Evolutionary conservation across 2,888 invertebrate species (phyloP), one percentile per base, ranked within the genome.

Genomic region (Autographa gamma): DNA sequence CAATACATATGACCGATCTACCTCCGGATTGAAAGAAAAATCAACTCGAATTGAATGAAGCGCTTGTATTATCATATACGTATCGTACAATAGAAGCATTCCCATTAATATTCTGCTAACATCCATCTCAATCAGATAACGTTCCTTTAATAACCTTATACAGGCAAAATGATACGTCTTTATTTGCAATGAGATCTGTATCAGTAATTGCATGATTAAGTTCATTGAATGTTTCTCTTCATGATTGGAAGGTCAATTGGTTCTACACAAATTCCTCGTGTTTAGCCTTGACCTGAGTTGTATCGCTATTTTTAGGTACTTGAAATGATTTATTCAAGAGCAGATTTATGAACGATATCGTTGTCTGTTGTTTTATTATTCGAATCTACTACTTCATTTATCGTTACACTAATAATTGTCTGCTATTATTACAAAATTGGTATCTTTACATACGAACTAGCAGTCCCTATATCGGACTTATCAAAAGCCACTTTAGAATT

Each of bases 121-220:
- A 79, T 81, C 60, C 48, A 81, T 79, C 69, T 81, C 74, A 79
- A 81, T 80, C 52, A 69, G 61, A 67, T 62, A 76, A 73, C 54
- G 71, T 56, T 68, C 63, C 63, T 65, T 60, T 74, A 67, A 71
- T 65, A 70, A 71, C 65, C 2, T 67, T 66, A 75, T 65, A 62
- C 54, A 56, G 18, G 58, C 63, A 76, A 76, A 77, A 75, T 68
- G 63, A 70, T 81, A 73, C 63, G 58, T 72, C 73, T 81, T 79
- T 76, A 74, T 81, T 76, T 71, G 76, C 61, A 69, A 76, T 65
- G 72, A 73, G 81, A 80, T 80, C 81, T 66, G 65, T 80, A 79
- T 81, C 79, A 65, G 62, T 63, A 56, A 43, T 61, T 62, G 56
- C 69, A 76, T 79, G 64, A 76, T 74, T 71, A 70, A 71, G 64